These are phyloP conservation scores for Pantherophis alleghaniensis DNA, from an alignment of 2,797 vertebrate species.

Conservation along the genomic window DNA sequence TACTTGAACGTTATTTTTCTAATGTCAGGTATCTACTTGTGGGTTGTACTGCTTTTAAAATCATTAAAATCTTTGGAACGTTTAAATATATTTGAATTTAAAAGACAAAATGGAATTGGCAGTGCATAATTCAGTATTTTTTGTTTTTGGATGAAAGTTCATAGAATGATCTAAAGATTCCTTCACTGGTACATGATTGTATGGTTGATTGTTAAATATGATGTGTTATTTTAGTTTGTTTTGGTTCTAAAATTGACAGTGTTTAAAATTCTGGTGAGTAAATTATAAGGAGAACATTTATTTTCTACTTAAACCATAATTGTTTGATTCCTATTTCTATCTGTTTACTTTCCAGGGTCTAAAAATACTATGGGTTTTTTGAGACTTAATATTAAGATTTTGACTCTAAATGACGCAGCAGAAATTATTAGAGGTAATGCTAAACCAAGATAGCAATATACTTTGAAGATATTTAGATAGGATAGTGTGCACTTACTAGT, in stretches of 20 bases:
- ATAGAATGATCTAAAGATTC: constrained; percentile 15
- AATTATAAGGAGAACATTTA: background rate
- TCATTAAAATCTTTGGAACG: background rate
- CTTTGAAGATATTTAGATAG: background rate
- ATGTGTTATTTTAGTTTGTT: background rate
- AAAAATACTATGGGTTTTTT: background rate
- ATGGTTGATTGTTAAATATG: constrained; percentile 3
- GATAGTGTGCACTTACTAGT: background rate
- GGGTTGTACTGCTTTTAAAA: constrained; percentile 16
- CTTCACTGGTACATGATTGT: background rate
- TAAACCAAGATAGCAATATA: constrained; percentile 18
- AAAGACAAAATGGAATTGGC: constrained; percentile 3
- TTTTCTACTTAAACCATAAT: background rate
- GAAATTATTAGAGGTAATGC: constrained; percentile 33
- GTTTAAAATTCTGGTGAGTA: constrained; percentile 16
- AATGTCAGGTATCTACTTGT: background rate
- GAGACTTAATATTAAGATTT: constrained; percentile 47
- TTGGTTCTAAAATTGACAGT: background rate
- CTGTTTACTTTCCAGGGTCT: background rate
- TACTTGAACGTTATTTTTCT: background rate
- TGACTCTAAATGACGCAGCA: constrained; percentile 60
- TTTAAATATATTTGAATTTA: background rate
- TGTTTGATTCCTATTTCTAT: constrained; percentile 1
- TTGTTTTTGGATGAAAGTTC: constrained; percentile 28
- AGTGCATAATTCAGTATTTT: background rate